Percentiles rank a stretch among this genome's conserved stretches.
phyloP scores from a whole-genome alignment of 2,113 vertebrate species.

The Melanostigma gelatinosum region DNA sequence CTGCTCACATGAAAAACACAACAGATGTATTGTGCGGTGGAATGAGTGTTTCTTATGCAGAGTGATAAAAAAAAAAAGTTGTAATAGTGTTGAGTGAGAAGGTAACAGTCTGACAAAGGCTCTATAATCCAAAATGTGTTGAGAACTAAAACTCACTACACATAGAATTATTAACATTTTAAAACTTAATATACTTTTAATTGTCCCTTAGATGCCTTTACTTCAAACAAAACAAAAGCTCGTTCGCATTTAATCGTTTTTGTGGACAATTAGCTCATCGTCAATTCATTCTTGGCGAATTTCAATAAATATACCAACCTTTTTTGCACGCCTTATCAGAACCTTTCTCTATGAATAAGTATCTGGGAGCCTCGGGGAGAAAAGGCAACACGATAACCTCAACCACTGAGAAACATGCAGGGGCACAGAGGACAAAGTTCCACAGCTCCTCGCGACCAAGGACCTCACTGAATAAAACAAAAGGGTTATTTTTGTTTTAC shows the following conservation, averaged over 20 bases:
- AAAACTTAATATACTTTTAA: background rate
- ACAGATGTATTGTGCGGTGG: background rate
- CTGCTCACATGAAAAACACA: background rate
- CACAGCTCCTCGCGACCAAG: constrained; percentile 78
- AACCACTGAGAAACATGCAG: constrained; percentile 69
- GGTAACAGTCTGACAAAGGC: background rate
- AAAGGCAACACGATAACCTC: constrained; percentile 73
- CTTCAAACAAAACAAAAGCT: background rate
- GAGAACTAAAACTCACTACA: background rate
- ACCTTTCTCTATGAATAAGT: constrained; percentile 81
- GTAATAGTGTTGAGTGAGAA: background rate
- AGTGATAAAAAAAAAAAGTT: background rate
- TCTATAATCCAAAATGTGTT: background rate
- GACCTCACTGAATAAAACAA: constrained; percentile 73
- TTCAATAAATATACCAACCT: constrained; percentile 64
- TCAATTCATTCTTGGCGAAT: background rate
- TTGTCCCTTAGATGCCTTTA: background rate
- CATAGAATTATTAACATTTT: background rate
- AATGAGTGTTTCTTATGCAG: background rate
- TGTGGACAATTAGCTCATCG: background rate
- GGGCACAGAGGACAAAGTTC: constrained; percentile 77
- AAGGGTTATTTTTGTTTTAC: background rate
- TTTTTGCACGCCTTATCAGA: constrained; percentile 72
- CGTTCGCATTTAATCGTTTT: background rate
- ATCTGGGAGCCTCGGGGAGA: constrained; percentile 83